Evolutionary conservation across 2,113 vertebrate species (phyloP), one percentile per base, ranked within the genome.

Genomic region (Lanius ludovicianus): DNA sequence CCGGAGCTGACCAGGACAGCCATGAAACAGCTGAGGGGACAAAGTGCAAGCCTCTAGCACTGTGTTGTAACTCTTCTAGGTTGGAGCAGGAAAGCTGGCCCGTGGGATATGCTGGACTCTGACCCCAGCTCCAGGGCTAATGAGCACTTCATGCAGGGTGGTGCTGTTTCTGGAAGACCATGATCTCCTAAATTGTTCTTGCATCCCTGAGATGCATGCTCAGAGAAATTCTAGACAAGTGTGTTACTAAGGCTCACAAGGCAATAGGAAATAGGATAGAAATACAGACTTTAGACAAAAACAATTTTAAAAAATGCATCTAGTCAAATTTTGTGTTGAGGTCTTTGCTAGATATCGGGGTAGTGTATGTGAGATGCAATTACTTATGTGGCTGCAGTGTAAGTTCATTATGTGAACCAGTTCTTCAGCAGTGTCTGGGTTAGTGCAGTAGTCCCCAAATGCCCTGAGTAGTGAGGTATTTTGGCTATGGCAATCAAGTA

Each of bases 1-100:
- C 60, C 8, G 19, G 64, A 70, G 64, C 20, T 79, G 39, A 79
- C 31, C 25, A 47, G 69, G 28, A 52, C 30, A 41, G 41, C 7
- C 0, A 3, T 14, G 31, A 49, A 69, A 49, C 9, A 2, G 2
- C 11, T 1, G 6, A 42, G 35, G 7, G 35, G 16, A 19, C 9
- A 28, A 71, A 21, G 42, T 21, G 9, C 15, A 44, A 74, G 7
- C 27, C 18, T 65, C 1, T 2, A 27, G 52, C 12, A 2, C 15
- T 0, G 1, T 6, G 14, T 8, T 3, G 1, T 37, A 37, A 37
- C 37, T 59, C 56, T 39, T 62, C 22, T 52, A 24, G 11, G 37
- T 63, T 42, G 63, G 67, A 60, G 55, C 21, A 56, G 39, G 24
- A 60, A 59, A 42, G 33, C 15, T 31, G 18, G 4, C 11, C 12